Evolutionary conservation across 2,113 vertebrate species (phyloP), one percentile per base, ranked within the genome.

Genomic region (Leptosomus discolor): DNA sequence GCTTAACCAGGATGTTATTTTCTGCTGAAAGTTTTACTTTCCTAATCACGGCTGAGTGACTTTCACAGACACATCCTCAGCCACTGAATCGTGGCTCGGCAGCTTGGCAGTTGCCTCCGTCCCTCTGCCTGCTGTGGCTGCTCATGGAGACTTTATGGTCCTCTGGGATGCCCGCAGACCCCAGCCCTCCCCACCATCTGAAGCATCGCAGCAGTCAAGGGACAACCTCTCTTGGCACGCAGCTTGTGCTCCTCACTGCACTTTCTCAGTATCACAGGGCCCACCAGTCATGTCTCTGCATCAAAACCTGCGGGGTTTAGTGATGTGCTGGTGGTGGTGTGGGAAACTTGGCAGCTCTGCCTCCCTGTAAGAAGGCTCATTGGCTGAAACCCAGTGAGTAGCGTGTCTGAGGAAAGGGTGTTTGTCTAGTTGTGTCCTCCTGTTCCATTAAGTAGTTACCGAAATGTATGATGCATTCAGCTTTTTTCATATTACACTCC

Each of bases 281-380:
- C 56, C 27, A 22, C 20, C 0, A 0, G 19, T 50, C 0, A 0
- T 57, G 12, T 43, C 32, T 51, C 22, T 2, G 1, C 14, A 19
- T 36, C 64, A 37, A 80, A 88, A 39, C 43, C 57, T 43, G 21
- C 0, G 3, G n/a, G 11, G 19, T 43, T 32, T 63, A 43, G 46
- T 53, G 32, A 60, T 43, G 30, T 68, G 36, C 64, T 71, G 51
- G 57, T 60, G n/a, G 15, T 61, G 50, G 9, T 3, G 0, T 36
- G 64, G 85, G 86, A 70, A 67, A 58, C 50, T 41, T 65, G 90
- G 76, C n/a, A 63, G 41, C 22, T 76, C 67, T 92, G 50, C 46
- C 36, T 68, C 36, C 27, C 53, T 57, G 26, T 29, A 58, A 61
- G 68, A 75, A 61, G 60, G 56, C 8, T 30, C 23, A 23, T 54